Conservation (phyloP, 2,888 invertebrate genomes). For the Trissonchulus latispiculum region DNA sequence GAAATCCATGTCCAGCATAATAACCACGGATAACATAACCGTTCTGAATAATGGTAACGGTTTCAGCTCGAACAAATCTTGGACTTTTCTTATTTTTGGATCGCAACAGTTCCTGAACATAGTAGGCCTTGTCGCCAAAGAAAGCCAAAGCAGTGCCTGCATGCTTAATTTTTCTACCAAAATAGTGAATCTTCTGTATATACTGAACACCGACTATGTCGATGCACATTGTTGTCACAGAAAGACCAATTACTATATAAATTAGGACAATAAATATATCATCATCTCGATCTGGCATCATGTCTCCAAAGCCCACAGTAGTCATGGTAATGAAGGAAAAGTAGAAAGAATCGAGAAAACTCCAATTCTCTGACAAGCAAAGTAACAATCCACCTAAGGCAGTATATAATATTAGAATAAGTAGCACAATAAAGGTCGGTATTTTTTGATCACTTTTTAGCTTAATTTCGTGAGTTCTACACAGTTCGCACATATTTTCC, state of each 20-base stretch:
- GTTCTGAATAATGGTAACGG: constrained; percentile 4
- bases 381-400: constrained; percentile 42
- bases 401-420: constrained; percentile 40
- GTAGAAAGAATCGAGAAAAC: constrained; percentile 42
- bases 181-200: constrained; percentile 44
- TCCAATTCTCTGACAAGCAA: constrained; percentile 39
- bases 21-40: constrained; percentile 29
- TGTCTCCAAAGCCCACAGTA: constrained; percentile 43
- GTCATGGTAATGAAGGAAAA: constrained; percentile 43
- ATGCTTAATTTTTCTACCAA: constrained; percentile 42
- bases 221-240: constrained; percentile 45
- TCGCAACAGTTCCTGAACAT: constrained; percentile 38
- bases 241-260: constrained; percentile 41
- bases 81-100: neutral
- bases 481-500: neutral
- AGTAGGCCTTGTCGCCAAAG: constrained; percentile 44
- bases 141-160: constrained; percentile 41
- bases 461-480: neutral
- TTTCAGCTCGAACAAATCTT: neutral
- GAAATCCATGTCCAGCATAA: constrained; percentile 20
- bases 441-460: constrained; percentile 27
- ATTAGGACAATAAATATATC: constrained; percentile 41
- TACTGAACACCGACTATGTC: constrained; percentile 43
- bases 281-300: constrained; percentile 37
- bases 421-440: constrained; percentile 39